Evolutionary conservation across 2,888 invertebrate species (phyloP), one percentile per base, ranked within the genome.

Genomic region (Anorthoa munda): DNA sequence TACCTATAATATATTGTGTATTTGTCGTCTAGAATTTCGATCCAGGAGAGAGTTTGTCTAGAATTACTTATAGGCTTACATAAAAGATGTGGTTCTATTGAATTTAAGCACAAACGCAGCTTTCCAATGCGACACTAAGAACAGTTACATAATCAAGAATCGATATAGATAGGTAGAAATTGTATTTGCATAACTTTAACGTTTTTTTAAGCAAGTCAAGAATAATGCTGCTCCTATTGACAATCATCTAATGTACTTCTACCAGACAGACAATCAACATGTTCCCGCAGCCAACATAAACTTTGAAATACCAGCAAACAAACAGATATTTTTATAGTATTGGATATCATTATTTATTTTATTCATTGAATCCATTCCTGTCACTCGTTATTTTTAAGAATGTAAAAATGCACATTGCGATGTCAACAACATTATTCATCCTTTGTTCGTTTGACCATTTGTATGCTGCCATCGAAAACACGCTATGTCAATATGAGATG

Each of bases 381-480:
- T 55, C 51, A 17, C 17, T 67, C 31, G 45, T 55, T 65, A 65
- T 67, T 74, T 60, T 12, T 51, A 53, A 31, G 15, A 66, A 48
- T 66, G 17, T 46, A 48, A 82, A 48, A 82, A 83, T 76, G 53
- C 48, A 67, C 67, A 56, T 58, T 50, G 61, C 50, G 53, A 63
- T 73, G 77, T 59, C 82, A 77, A 64, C 58, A 56, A 79, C 31
- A 64, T 71, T 51, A 66, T 71, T 65, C 55, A 72, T 73, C 81
- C 87, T 88, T 90, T 90, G 90, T 87, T 70, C 76, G 56, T 53
- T 67, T 15, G 60, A 77, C 82, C 61, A 83, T 90, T 89, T 83
- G 89, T 89, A 90, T 90, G 86, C 90, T 45, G 60, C 64, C 59
- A 69, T 80, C 68, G 72, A 74, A 83, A 76, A 86, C 26, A 81